Conservation (phyloP, 2,888 invertebrate genomes). For the Protonemura montana region DNA sequence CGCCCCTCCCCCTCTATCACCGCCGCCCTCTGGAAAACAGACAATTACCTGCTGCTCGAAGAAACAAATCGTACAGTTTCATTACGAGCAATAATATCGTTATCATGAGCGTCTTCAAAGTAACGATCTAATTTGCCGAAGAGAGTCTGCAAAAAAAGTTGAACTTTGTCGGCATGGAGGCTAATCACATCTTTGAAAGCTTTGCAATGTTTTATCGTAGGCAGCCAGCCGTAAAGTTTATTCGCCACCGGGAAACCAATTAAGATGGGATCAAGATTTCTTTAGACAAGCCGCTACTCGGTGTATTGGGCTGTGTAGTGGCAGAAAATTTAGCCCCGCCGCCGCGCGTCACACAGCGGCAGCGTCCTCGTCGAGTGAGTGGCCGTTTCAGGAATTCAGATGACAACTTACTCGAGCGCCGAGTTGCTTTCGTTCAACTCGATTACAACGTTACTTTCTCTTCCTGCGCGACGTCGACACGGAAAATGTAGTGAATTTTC, state of each 20-base stretch:
- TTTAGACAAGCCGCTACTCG: background rate
- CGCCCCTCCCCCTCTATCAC: background rate
- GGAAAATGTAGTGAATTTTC: background rate
- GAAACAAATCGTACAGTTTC: background rate
- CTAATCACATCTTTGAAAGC: constrained; percentile 21
- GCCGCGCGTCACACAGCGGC: background rate
- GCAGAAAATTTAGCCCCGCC: background rate
- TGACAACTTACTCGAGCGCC: background rate
- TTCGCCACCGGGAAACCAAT: constrained; percentile 14
- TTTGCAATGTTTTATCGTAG: constrained; percentile 10
- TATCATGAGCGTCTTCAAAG: background rate
- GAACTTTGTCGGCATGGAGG: background rate
- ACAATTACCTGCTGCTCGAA: background rate
- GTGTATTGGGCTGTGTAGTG: background rate
- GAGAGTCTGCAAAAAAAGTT: background rate
- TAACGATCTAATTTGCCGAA: constrained; percentile 5
- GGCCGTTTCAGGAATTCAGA: background rate
- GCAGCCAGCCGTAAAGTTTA: constrained; percentile 21
- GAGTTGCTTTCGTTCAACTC: background rate
- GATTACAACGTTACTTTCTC: background rate
- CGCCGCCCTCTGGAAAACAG: background rate
- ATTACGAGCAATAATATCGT: background rate
- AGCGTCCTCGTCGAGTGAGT: background rate
- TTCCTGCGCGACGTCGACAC: background rate
- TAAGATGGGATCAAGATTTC: constrained; percentile 20